Base-by-base conservation (phyloP, 2,113 vertebrate genomes). In the Acrocephalus arundinaceus region DNA sequence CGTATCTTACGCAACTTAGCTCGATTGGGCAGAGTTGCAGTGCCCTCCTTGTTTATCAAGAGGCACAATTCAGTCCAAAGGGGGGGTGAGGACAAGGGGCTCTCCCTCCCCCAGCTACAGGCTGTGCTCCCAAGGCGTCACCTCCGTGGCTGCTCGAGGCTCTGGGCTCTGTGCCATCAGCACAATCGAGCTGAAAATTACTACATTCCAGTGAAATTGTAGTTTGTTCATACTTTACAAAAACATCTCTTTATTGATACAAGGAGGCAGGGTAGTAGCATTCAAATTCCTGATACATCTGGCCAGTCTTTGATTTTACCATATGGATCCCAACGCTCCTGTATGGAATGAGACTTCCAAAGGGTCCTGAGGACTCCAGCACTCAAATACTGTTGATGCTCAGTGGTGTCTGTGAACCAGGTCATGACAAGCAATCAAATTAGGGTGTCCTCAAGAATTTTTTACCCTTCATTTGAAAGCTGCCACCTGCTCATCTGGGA, bases 191-290 rank as follows among this genome's bases (percentile, higher is more conserved):
- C 85, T 88, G 78, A 83, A 85, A 62, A 83, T 43, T 6, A 48
- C 58, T 80, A 59, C 90, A 80, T 86, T 90, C 87, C 90, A 73
- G 2, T 25, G 57, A 66, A 85, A 94, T 10, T 88, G 87, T 48
- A 82, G 77, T 76, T 94, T 85, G 85, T 72, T 83, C 63, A 0
- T 80, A 63, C 83, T 95, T 88, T 71, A 86, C 86, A 81, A 76
- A 91, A 90, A 67, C 85, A 88, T 70, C 78, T 48, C 72, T 43
- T 76, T 83, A 94, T 63, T 83, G 87, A 71, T 76, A 90, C 63
- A 95, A 88, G 71, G 71, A 93, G 75, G 55, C 1, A 30, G 2
- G 46, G 74, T 30, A 93, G 90, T 41, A 85, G 87, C 63, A 15
- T 13, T 83, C 39, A 57, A 91, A 84, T 90, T 88, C 94, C 65